phyloP scores from a whole-genome alignment of 2,797 vertebrate genomes.

The Xenentodon cancila region DNA sequence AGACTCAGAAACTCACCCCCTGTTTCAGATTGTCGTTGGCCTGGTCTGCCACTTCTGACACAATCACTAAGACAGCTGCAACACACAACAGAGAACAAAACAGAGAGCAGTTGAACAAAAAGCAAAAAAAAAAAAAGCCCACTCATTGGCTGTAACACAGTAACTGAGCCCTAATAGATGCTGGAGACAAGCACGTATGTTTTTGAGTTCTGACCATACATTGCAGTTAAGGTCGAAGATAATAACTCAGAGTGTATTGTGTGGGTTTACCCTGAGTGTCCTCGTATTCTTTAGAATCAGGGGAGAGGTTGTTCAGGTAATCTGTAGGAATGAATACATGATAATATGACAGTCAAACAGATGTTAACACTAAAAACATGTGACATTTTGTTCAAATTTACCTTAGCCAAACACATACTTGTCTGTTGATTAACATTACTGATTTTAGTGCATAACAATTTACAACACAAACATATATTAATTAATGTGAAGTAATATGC shows the following conservation, averaged over 20 bases:
- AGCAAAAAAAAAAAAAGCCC: not conserved
- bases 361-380: no score
- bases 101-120: conserved; percentile 24
- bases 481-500: no score
- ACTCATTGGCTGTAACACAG: conserved; percentile 24
- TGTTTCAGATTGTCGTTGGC: conserved; percentile 94
- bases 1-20: conserved; percentile 86
- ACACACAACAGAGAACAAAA: conserved; percentile 49
- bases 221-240: not conserved
- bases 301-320: conserved; percentile 97
- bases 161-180: not conserved
- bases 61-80: conserved; percentile 89
- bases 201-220: conserved; percentile 1
- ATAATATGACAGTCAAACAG: not conserved
- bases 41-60: conserved; percentile 91
- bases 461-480: no score
- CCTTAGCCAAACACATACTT: no score
- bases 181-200: not conserved
- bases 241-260: no score
- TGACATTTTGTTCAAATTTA: no score
- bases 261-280: conserved; percentile 90
- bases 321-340: conserved; percentile 76
- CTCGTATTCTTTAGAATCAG: conserved; percentile 95
- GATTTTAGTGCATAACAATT: no score
- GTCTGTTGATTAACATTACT: no score